A percentile compares a stretch with the other conserved stretches of the same genome.
Conservation (phyloP, 35 echinoderm and acorn worm genomes). For the Acanthaster planci region DNA sequence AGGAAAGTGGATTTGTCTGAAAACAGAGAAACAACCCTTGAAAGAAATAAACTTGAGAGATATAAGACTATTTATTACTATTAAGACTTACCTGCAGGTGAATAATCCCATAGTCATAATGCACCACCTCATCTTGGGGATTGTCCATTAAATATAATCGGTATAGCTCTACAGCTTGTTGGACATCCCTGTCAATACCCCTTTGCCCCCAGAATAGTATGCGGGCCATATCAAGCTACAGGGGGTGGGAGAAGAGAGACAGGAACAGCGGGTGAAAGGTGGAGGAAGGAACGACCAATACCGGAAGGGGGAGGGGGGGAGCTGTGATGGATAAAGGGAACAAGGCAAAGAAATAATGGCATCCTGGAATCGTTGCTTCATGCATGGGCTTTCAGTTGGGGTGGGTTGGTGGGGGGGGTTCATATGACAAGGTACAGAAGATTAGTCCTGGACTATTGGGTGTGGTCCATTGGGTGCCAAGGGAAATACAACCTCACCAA, state of each 20-base stretch:
- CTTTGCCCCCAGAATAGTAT: conserved; percentile 92
- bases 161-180: conserved; percentile 73
- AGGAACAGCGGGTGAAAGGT: conserved; percentile 6
- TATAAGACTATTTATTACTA: neutral
- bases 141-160: conserved; percentile 58
- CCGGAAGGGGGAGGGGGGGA: neutral
- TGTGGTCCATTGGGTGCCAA: no score
- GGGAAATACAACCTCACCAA: no score
- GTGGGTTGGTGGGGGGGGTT: no score
- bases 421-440: no score
- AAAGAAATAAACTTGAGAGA: neutral
- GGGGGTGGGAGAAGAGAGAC: conserved; percentile 14
- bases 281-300: neutral
- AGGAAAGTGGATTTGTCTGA: no score
- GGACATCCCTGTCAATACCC: conserved; percentile 82
- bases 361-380: no score
- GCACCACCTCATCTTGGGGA: conserved; percentile 60
- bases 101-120: conserved; percentile 86
- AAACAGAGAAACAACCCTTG: no score
- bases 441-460: no score
- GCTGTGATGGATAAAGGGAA: neutral
- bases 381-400: no score
- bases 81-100: conserved; percentile 84
- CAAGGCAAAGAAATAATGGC: no score
- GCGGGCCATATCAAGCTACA: conserved; percentile 66